These are phyloP conservation scores for Philereme transversata DNA, from an alignment of 2,888 invertebrate species.

Conservation along the genomic window DNA sequence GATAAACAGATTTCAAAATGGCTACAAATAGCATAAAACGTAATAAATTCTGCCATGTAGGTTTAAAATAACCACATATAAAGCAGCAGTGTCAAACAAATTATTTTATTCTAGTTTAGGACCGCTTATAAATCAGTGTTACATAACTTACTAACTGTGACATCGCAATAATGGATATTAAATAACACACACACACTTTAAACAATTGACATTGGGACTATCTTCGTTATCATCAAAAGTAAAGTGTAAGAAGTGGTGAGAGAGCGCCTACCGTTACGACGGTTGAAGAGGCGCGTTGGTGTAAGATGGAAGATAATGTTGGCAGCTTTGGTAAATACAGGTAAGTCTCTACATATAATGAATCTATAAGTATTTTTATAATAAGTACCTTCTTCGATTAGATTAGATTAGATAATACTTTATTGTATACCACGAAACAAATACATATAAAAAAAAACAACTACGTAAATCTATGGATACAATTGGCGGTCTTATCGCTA, in stretches of 20 bases:
- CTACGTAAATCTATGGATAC: too few relatives aligned
- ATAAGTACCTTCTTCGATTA: too few relatives aligned
- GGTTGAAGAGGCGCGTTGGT: conserved; percentile 47
- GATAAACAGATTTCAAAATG: too few relatives aligned
- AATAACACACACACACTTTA: conserved; percentile 42
- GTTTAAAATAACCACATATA: too few relatives aligned
- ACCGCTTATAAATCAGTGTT: conserved; percentile 21
- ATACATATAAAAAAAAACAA: too few relatives aligned
- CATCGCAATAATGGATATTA: conserved; percentile 51
- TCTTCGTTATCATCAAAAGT: conserved; percentile 15
- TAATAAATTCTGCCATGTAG: too few relatives aligned
- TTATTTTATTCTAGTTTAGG: too few relatives aligned
- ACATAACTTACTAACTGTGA: conserved; percentile 9
- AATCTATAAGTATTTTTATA: too few relatives aligned
- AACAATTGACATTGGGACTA: conserved; percentile 16
- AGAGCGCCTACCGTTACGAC: conserved; percentile 35
- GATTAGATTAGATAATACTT: too few relatives aligned
- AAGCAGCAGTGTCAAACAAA: too few relatives aligned
- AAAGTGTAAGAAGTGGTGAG: conserved; percentile 37
- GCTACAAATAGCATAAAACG: not conserved
- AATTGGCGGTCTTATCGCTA: too few relatives aligned
- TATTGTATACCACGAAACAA: too few relatives aligned
- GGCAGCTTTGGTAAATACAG: conserved; percentile 68
- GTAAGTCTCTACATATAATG: conserved; percentile 48
- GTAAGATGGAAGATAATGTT: conserved; percentile 81